A percentile compares a stretch with the other conserved stretches of the same genome.
Conservation (phyloP, 2,797 vertebrate species). For the Emys orbicularis region DNA sequence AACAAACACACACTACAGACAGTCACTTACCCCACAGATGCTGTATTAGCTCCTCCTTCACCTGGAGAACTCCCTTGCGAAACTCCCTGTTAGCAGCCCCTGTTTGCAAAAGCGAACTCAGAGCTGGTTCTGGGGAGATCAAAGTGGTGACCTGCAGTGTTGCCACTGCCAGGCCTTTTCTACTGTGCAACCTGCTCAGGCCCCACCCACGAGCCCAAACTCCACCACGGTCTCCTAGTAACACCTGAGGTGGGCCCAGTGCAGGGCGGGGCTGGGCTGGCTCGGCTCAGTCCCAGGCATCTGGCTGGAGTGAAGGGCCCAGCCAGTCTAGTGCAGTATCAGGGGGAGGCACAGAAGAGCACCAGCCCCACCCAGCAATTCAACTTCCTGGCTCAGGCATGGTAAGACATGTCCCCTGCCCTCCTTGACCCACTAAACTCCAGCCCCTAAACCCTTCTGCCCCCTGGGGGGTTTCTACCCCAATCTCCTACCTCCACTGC, state of each 20-base stretch:
- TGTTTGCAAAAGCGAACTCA: no score
- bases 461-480: not conserved
- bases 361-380: not conserved
- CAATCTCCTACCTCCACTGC: not conserved
- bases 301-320: not conserved
- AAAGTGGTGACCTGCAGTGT: not conserved
- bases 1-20: no score
- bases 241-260: not conserved
- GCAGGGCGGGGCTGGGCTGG: not conserved
- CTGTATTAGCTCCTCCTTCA: no score
- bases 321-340: no score
- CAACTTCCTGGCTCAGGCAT: not conserved
- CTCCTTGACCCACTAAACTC: no score
- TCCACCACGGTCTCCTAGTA: not conserved
- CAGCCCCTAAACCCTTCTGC: no score
- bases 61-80: no score
- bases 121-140: not conserved
- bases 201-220: not conserved
- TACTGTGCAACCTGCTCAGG: not conserved
- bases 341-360: no score
- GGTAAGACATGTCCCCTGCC: not conserved
- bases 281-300: not conserved
- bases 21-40: no score
- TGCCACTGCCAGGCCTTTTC: not conserved
- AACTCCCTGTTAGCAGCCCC: no score